phyloP scores from a whole-genome alignment of 1,140 invertebrate species.

The Bombyx mandarina region DNA sequence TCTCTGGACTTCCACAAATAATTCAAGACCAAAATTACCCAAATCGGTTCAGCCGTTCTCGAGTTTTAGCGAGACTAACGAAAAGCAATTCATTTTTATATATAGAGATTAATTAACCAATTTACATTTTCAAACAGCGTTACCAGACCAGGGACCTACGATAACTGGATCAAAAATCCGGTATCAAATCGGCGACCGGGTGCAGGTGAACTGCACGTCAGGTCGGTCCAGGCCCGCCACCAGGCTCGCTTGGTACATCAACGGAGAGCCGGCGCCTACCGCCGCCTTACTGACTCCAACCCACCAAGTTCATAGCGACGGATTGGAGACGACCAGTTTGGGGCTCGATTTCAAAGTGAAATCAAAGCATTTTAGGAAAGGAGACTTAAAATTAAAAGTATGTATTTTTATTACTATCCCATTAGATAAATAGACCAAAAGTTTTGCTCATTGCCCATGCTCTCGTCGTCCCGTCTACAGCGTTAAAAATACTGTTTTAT shows the following conservation, averaged over 20 bases:
- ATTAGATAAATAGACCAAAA: too few species aligned
- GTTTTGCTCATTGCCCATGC: too few species aligned
- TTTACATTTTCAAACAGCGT: conserved; percentile 71
- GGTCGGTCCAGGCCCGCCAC: conserved; percentile 86
- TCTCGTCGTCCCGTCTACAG: too few species aligned
- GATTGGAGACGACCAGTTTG: conserved; percentile 80
- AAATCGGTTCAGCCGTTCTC: too few species aligned
- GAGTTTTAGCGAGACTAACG: too few species aligned
- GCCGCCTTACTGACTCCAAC: conserved; percentile 46
- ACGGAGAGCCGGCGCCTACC: conserved; percentile 82
- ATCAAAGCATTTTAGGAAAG: conserved; percentile 82
- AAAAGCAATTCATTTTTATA: too few species aligned
- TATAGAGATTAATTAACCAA: too few species aligned
- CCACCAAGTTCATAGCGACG: conserved; percentile 62
- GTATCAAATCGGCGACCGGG: conserved; percentile 86
- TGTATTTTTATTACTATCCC: conserved; percentile 10
- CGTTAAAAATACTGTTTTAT: too few species aligned
- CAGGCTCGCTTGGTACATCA: conserved; percentile 89
- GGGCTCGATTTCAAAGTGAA: conserved; percentile 82
- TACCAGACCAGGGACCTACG: conserved; percentile 85
- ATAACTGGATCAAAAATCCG: conserved; percentile 84
- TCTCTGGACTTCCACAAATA: too few species aligned
- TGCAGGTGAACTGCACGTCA: conserved; percentile 88
- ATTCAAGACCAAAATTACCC: too few species aligned
- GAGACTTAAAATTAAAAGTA: conserved; percentile 87